A percentile compares a stretch with the other conserved stretches of the same genome.
Conservation (phyloP, 2,888 invertebrate genomes). For the Drosophila picticornis region DNA sequence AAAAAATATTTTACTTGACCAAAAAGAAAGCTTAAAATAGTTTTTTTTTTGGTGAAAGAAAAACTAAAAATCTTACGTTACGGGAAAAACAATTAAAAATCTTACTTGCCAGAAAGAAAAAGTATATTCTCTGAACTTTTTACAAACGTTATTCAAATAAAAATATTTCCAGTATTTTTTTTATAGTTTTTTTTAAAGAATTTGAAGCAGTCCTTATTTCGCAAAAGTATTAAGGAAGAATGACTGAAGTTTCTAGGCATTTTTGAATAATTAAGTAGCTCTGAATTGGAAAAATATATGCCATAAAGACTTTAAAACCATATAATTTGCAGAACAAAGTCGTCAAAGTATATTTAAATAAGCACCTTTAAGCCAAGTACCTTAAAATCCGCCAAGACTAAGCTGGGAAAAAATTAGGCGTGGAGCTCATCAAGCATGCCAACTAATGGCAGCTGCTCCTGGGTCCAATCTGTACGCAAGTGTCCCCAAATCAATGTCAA, state of each 20-base stretch:
- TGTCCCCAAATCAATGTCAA: constrained; percentile 35
- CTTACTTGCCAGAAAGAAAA: neutral
- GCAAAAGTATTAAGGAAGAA: neutral
- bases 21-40: neutral
- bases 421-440: neutral
- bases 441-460: neutral
- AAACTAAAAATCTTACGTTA: neutral
- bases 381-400: neutral
- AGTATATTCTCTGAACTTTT: neutral
- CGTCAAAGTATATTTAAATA: too few relatives aligned
- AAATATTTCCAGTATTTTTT: neutral
- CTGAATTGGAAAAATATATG: neutral
- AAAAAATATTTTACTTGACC: neutral
- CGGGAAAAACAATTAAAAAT: neutral
- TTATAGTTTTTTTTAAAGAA: neutral
- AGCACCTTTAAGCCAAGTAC: neutral
- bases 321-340: neutral
- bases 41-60: neutral
- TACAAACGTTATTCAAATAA: neutral
- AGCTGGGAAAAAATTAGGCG: neutral
- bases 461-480: constrained; percentile 5
- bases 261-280: neutral
- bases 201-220: neutral
- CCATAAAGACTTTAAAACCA: neutral
- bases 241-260: neutral